Percentiles rank a stretch among this genome's conserved stretches.
Conservation (phyloP, 2,888 invertebrate genomes). For the Xestia c-nigrum region DNA sequence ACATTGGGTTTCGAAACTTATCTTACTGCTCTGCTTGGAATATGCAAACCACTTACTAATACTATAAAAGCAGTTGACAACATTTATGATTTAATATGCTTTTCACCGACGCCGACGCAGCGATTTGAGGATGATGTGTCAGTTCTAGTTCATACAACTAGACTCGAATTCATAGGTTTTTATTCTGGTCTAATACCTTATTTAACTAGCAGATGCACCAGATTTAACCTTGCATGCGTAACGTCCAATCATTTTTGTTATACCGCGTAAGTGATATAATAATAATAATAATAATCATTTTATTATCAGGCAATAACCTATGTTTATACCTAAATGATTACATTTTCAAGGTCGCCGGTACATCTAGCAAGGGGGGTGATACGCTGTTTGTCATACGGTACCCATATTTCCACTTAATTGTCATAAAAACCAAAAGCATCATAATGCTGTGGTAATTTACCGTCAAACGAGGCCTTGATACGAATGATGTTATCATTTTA, state of each 20-base stretch:
- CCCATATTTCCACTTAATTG: constrained; percentile 27
- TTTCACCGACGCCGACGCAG: no score
- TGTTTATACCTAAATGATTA: not conserved
- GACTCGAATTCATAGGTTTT: not conserved
- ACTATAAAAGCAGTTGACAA: not conserved
- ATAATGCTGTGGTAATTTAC: constrained; percentile 53
- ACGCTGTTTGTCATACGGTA: not conserved
- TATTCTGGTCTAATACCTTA: not conserved
- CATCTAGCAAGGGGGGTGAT: not conserved
- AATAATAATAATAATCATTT: no score
- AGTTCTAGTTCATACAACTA: not conserved
- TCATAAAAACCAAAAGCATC: constrained; percentile 34
- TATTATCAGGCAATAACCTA: not conserved
- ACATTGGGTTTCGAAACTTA: not conserved
- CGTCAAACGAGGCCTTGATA: constrained; percentile 73
- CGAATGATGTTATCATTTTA: constrained; percentile 71
- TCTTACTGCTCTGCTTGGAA: not conserved
- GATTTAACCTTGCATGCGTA: not conserved
- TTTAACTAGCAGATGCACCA: not conserved
- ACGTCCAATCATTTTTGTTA: not conserved
- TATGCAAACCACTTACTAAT: not conserved
- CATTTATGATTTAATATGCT: not conserved
- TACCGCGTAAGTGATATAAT: not conserved
- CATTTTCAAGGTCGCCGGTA: not conserved
- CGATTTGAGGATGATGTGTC: not conserved